Conservation (phyloP, 2,797 vertebrate genomes). For the Mustela erminea region DNA sequence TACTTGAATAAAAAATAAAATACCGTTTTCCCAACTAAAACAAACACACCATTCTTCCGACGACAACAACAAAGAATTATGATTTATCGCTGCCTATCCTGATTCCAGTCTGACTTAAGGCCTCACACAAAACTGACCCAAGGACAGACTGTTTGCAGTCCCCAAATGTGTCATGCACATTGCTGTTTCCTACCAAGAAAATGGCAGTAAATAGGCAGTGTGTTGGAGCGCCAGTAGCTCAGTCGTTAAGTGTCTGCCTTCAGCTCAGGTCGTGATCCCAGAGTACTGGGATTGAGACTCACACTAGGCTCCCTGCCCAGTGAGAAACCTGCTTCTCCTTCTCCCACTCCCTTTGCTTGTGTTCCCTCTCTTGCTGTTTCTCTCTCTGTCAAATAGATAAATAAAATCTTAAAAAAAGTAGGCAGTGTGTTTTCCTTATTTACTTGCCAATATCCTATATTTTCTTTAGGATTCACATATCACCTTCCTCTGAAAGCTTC, state of each 20-base stretch:
- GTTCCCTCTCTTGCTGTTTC: too few species aligned
- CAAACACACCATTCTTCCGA: not conserved
- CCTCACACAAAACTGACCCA: not conserved
- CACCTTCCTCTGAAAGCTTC: not conserved
- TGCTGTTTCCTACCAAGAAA: not conserved
- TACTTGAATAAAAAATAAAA: not conserved
- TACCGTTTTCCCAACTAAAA: not conserved
- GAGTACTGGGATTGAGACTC: too few species aligned
- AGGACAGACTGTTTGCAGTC: not conserved
- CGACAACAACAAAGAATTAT: not conserved
- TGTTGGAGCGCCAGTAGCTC: not conserved
- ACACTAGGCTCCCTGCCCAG: too few species aligned
- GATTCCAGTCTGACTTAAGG: not conserved
- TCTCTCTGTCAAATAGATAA: too few species aligned
- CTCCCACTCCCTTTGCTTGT: too few species aligned
- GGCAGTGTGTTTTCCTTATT: not conserved
- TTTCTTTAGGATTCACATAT: not conserved
- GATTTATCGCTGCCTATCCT: not conserved
- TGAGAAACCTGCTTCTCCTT: too few species aligned
- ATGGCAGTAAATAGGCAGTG: not conserved
- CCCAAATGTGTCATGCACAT: too few species aligned
- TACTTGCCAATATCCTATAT: not conserved
- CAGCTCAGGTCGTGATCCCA: too few species aligned
- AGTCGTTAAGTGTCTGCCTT: too few species aligned
- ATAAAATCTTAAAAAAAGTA: too few species aligned